A percentile compares a stretch with the other conserved stretches of the same genome.
Evolutionary conservation across 2,888 invertebrate genomes (phyloP).

Genomic region (Luffia ferchaultella): DNA sequence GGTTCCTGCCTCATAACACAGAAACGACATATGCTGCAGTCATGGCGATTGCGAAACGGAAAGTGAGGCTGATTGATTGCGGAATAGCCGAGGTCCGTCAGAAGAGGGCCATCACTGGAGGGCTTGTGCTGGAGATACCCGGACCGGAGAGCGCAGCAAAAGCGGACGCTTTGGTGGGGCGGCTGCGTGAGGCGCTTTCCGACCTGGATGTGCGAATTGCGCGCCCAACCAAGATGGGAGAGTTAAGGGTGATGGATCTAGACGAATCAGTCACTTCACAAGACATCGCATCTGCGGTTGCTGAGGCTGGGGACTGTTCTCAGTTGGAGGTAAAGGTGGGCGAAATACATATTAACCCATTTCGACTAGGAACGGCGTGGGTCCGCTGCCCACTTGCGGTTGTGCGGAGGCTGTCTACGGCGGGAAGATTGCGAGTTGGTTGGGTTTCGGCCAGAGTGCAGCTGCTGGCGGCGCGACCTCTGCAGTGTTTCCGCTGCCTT

Average conservation of each 20-base stretch:
- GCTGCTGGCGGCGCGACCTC: too few species aligned
- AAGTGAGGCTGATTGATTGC: background rate
- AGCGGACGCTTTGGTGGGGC: background rate
- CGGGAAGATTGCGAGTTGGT: conserved; percentile 1
- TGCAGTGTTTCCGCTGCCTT: conserved; percentile 13
- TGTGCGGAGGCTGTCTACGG: conserved; percentile 2
- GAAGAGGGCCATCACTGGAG: background rate
- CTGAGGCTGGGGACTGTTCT: too few species aligned
- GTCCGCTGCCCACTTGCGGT: conserved; percentile 8
- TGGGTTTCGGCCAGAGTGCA: too few species aligned
- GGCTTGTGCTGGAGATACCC: background rate
- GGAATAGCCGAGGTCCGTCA: background rate
- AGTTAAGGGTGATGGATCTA: too few species aligned
- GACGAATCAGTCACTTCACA: background rate
- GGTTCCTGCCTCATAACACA: background rate
- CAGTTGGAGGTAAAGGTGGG: background rate
- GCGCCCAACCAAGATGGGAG: too few species aligned
- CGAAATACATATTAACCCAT: conserved; percentile 4
- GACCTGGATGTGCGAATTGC: background rate
- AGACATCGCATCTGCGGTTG: background rate
- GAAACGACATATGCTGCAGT: background rate
- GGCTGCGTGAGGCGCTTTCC: background rate
- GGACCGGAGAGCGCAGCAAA: background rate
- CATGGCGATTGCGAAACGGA: background rate
- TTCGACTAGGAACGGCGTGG: conserved; percentile 5